Base-by-base conservation (phyloP, 2,888 invertebrate genomes). In the Volucella inanis region DNA sequence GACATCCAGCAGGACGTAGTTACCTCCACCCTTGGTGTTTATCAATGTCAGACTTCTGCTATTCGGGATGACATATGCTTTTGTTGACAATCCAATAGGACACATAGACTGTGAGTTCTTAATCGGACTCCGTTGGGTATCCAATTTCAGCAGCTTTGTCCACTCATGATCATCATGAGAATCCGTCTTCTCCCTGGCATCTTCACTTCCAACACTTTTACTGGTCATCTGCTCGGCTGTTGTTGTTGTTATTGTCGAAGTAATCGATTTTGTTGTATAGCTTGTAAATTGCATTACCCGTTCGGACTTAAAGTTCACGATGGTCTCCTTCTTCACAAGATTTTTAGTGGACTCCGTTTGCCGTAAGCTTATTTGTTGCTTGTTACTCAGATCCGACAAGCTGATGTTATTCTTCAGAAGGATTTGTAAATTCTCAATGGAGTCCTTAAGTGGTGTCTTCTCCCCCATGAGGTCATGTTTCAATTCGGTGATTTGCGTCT, bases 371-470 rank as follows among this genome's bases (percentile, higher is more conserved):
- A 90, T 89, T 74, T 92, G 92, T 86, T 92, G 92, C 74, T 92
- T 92, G 71, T 89, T 91, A 87, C 90, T 92, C 83, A 92, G 88
- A 88, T 92, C 92, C 45, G 92, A 92, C 9, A 92, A 88, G 57
- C 92, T 92, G 15, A 92, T 91, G 84, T 92, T 91, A 88, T 92
- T 92, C 89, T 92, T 92, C 8, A 92, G 88, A 74, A 92, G 88
- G 39, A 91, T 91, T 87, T 92, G 92, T 14, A 92, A 87, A 84
- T 92, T 92, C 88, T 92, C 92, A 72, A 92, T 92, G 61, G 92
- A 92, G 76, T 91, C 91, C 87, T 91, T 92, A 10, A 92, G 88
- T 0, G 89, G 79, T 31, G 87, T 87, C 68, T 90, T 90, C 86
- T 91, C 90, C 12, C 88, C 88, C 12, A 88, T 87, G 12, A 90